Evolutionary conservation across 2,113 vertebrate species (phyloP).

Genomic region (Pontoporia blainvillei): DNA sequence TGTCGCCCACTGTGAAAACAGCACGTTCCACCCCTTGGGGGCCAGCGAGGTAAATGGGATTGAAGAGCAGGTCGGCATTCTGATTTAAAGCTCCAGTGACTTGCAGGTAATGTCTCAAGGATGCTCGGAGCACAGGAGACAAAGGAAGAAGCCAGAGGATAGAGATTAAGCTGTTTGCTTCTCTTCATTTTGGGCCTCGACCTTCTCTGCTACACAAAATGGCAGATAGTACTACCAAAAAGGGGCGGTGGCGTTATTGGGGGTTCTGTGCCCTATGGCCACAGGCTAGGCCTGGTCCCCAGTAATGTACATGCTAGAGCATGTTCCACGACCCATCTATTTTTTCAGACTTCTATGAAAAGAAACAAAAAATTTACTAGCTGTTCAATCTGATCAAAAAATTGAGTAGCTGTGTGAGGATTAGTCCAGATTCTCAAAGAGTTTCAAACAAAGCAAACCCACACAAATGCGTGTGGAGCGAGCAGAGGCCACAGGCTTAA

Average conservation of each 20-base stretch:
- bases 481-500: not conserved
- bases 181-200: not conserved
- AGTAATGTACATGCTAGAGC: not conserved
- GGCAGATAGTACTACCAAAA: not conserved
- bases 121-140: conserved; percentile 23
- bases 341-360: not conserved
- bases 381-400: not conserved
- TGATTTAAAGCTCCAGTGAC: conserved; percentile 42
- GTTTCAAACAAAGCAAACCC: not conserved
- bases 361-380: not conserved
- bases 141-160: not conserved
- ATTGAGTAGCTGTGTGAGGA: not conserved
- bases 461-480: accelerated
- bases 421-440: not conserved
- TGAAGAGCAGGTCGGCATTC: conserved; percentile 62
- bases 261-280: not conserved
- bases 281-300: not conserved
- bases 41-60: conserved; percentile 42
- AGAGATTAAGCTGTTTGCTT: conserved; percentile 60
- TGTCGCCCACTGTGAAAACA: conserved; percentile 33
- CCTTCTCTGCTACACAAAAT: not conserved
- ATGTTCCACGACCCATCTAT: not conserved
- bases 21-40: conserved; percentile 29
- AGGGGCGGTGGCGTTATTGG: accelerated
- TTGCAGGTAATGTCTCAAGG: conserved; percentile 54